Conservation (phyloP, 1,140 invertebrate genomes). For the Leptopilina boulardi region DNA sequence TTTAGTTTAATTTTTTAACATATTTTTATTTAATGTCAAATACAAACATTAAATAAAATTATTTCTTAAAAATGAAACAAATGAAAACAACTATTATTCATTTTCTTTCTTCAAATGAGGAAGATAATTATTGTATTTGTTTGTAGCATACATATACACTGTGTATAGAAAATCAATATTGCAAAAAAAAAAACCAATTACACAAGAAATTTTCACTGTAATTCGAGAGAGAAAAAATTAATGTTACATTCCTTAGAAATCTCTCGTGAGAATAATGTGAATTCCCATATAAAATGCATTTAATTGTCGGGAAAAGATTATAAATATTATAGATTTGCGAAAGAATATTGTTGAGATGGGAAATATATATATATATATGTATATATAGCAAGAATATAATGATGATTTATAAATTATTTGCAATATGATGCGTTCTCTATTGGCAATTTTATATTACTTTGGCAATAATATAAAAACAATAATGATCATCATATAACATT, state of each 20-base stretch:
- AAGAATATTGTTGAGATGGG: background rate
- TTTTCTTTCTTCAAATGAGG: too few species aligned
- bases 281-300: background rate
- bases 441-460: background rate
- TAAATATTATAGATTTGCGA: too few species aligned
- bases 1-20: too few species aligned
- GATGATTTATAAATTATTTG: conserved; percentile 2
- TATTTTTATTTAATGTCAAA: too few species aligned
- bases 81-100: too few species aligned
- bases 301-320: background rate
- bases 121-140: too few species aligned
- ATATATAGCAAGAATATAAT: too few species aligned
- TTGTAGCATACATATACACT: too few species aligned
- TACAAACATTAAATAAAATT: too few species aligned
- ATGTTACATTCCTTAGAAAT: background rate
- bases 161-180: background rate
- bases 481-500: background rate
- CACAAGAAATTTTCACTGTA: conserved; percentile 1
- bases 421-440: background rate
- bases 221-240: too few species aligned
- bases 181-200: background rate
- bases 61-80: too few species aligned
- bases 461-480: background rate
- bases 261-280: conserved; percentile 28
- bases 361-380: background rate